Base-by-base conservation (phyloP, 1,140 invertebrate species). In the Helicoverpa armigera region DNA sequence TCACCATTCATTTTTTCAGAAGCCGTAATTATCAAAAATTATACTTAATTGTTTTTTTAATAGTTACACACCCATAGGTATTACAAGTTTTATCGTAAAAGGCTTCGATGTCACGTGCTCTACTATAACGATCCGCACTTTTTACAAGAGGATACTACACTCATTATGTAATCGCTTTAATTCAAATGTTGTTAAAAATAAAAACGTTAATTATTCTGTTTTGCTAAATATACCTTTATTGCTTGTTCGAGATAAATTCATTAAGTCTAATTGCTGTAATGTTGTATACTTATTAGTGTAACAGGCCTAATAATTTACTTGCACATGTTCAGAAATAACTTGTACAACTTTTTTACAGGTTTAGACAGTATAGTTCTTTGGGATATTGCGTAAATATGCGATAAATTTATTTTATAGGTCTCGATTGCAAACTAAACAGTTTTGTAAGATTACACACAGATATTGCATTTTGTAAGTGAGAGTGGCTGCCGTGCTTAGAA, bases 151-250 rank as follows among this genome's bases (percentile, higher is more conserved):
- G 76, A 72, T 50, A 58, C 35, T 31, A 72, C 48, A 50, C 4
- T 3, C 58, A 63, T 65, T 73, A 65, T 73, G 29, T 63, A 56
- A 77, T 23, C 61, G 54, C 48, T 60, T 58, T 51, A 50, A 79
- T 80, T 74, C 29, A 31, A 73, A 74, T 80, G 79, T 50, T 70
- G 76, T 79, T 79, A 79, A 48, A 43, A 74, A 70, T 79, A 70
- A 76, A 69, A 81, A 70, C 80, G 53, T 70, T 81, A 76, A 76
- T 81, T 81, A 23, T 75, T 69, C 53, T 74, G 72, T 74, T 67
- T 81, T 81, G 79, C 80, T 81, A 70, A 81, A 81, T 81, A 76
- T 81, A 80, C 23, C 73, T 75, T 76, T 58, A 76, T 76, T 76
- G 60, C 48, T 9, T 81, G 35, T 10, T 69, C 72, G 29, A 76